A percentile compares a stretch with the other conserved stretches of the same genome.
These are phyloP conservation scores for Parochlus steinenii DNA, from an alignment of 2,888 invertebrate species.

Conservation along the genomic window DNA sequence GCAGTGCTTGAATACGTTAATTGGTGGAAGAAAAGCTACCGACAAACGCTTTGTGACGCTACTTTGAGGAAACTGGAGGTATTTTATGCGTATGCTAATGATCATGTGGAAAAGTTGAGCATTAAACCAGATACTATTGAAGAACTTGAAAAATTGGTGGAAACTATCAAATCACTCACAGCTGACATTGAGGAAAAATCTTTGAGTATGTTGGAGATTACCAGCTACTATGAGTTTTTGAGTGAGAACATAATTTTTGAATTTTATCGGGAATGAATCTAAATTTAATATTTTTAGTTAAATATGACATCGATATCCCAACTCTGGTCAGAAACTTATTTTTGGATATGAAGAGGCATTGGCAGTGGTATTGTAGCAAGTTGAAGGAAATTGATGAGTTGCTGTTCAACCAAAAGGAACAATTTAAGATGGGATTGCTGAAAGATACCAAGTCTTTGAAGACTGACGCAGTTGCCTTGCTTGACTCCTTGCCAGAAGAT, in stretches of 20 bases:
- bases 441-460: no score
- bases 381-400: constrained; percentile 55
- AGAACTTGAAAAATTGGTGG: constrained; percentile 52
- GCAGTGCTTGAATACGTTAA: constrained; percentile 62
- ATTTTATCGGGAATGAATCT: background rate
- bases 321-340: constrained; percentile 39
- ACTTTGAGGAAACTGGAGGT: constrained; percentile 36
- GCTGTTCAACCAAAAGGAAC: constrained; percentile 54
- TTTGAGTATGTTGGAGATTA: background rate
- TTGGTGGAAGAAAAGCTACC: constrained; percentile 63
- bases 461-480: no score
- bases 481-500: no score
- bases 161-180: constrained; percentile 46
- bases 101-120: constrained; percentile 37
- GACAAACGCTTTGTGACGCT: constrained; percentile 37
- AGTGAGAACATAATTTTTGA: constrained; percentile 8
- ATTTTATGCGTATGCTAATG: constrained; percentile 44
- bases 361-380: constrained; percentile 52
- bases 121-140: constrained; percentile 53
- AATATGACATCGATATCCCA: constrained; percentile 55
- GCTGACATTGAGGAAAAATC: constrained; percentile 49
- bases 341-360: constrained; percentile 42
- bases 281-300: constrained; percentile 25
- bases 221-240: constrained; percentile 3
- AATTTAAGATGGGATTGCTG: constrained; percentile 51